Percentiles rank a stretch among this genome's conserved stretches.
Conservation (phyloP, 2,797 vertebrate genomes). For the Tapera naevia region DNA sequence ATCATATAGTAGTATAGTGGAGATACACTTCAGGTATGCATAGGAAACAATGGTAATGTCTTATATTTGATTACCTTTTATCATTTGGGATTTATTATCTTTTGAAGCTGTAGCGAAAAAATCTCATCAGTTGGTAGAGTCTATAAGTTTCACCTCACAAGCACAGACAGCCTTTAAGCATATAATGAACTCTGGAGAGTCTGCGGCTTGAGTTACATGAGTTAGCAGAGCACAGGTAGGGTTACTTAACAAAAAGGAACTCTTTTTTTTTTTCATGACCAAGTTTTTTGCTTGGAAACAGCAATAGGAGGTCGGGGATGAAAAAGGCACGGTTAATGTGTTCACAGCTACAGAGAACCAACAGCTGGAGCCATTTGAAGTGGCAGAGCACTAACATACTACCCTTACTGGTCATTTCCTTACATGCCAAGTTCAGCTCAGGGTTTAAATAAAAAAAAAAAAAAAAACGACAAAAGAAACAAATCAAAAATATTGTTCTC, state of each 20-base stretch:
- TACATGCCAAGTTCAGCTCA: rapidly evolving
- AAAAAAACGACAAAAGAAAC: too few relatives aligned
- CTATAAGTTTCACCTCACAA: neutral
- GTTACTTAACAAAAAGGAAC: neutral
- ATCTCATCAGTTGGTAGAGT: neutral
- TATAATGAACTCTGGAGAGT: neutral
- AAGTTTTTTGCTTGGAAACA: neutral
- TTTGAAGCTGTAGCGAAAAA: neutral
- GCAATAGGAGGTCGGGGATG: neutral
- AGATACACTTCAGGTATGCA: neutral
- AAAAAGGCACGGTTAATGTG: rapidly evolving
- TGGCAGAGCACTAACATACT: neutral
- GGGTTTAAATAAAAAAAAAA: neutral
- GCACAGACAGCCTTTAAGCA: neutral
- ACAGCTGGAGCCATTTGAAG: neutral
- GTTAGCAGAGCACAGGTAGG: neutral
- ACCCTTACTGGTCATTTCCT: neutral
- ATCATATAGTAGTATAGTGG: neutral
- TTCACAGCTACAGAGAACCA: neutral
- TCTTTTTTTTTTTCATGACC: neutral
- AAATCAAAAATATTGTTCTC: neutral
- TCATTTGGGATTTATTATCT: neutral
- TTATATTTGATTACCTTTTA: neutral
- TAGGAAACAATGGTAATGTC: rapidly evolving
- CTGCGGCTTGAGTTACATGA: neutral